Percentiles rank a stretch among this genome's conserved stretches.
phyloP scores from a whole-genome alignment of 2,797 vertebrate species.

The Rallus crepitans region DNA sequence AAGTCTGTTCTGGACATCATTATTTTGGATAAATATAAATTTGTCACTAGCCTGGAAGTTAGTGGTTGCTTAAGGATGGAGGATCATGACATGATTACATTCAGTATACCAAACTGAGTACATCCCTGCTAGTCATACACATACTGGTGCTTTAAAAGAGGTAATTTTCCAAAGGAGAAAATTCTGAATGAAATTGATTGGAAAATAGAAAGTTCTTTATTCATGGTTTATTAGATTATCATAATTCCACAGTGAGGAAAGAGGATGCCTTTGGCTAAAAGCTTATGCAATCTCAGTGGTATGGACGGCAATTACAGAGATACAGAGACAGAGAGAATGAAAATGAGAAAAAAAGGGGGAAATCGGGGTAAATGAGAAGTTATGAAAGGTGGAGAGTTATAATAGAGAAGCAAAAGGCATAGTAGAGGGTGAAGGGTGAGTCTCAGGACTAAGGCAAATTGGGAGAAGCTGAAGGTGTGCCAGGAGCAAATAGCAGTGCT shows the following conservation, averaged over 20 bases:
- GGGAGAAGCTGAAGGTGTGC: neutral
- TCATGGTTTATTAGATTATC: neutral
- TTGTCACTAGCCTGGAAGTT: neutral
- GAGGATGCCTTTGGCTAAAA: neutral
- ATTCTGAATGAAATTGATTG: slow-evolving; percentile 9
- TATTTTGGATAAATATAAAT: slow-evolving; percentile 8
- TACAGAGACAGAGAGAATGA: neutral
- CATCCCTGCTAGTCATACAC: neutral
- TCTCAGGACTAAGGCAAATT: neutral
- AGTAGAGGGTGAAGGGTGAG: neutral
- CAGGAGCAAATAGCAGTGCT: neutral
- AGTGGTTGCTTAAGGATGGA: slow-evolving; percentile 15
- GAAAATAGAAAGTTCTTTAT: neutral
- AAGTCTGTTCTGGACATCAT: neutral
- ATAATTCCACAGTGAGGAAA: neutral
- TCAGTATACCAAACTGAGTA: neutral
- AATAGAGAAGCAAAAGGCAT: neutral
- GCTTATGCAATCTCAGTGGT: neutral
- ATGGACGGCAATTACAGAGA: neutral
- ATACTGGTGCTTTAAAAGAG: neutral
- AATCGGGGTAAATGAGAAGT: neutral
- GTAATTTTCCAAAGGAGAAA: neutral
- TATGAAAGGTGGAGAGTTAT: neutral
- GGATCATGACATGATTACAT: neutral
- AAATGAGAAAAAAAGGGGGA: neutral